Evolutionary conservation across 1,140 invertebrate genomes (phyloP).

Genomic region (Aphaenogaster floridana): DNA sequence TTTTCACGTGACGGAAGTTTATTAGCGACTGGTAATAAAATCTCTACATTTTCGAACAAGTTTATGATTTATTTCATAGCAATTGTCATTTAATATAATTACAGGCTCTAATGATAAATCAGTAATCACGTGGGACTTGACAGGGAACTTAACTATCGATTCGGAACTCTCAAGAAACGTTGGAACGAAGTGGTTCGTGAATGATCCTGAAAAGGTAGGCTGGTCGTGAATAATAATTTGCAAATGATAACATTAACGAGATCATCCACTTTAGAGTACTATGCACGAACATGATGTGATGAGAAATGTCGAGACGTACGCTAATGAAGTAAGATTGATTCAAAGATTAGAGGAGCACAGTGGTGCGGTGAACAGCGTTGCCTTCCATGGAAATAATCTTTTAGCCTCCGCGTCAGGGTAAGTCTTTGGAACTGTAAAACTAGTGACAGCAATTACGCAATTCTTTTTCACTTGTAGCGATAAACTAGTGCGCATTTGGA

Average conservation of each 20-base stretch:
- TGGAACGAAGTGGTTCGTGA: conserved; percentile 54
- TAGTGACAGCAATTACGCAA: conserved; percentile 7
- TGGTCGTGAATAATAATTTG: neutral
- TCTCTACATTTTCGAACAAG: conserved; percentile 13
- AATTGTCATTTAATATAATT: conserved; percentile 4
- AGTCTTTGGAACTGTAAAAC: conserved; percentile 55
- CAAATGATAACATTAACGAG: conserved; percentile 6
- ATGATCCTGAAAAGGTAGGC: conserved; percentile 53
- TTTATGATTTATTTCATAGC: neutral
- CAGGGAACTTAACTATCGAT: conserved; percentile 85
- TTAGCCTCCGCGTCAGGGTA: conserved; percentile 88
- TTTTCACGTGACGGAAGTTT: conserved; percentile 90
- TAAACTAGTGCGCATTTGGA: conserved; percentile 88
- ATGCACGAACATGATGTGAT: conserved; percentile 85
- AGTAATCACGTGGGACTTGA: conserved; percentile 90
- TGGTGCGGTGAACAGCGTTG: conserved; percentile 88
- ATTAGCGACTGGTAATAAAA: conserved; percentile 88
- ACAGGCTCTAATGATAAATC: conserved; percentile 91
- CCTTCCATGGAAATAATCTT: conserved; percentile 86
- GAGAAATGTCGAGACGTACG: conserved; percentile 83
- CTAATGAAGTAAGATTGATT: conserved; percentile 84
- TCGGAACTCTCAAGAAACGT: conserved; percentile 84
- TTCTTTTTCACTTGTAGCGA: conserved; percentile 83
- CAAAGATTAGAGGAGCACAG: conserved; percentile 87
- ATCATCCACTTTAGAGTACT: conserved; percentile 58